These are phyloP conservation scores for Zalophus californianus DNA, from an alignment of 2,797 vertebrate species.

Conservation along the genomic window DNA sequence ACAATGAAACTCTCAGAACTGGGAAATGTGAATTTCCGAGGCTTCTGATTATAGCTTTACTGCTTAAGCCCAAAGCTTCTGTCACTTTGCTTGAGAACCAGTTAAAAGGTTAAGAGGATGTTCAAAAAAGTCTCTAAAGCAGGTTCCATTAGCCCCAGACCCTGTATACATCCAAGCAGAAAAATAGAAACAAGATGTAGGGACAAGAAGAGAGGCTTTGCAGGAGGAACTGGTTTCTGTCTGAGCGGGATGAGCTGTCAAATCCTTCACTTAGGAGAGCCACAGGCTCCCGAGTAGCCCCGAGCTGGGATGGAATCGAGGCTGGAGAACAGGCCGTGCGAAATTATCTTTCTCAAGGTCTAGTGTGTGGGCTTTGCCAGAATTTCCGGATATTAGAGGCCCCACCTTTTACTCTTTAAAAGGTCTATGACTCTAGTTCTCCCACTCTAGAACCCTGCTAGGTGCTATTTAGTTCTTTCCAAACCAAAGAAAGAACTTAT, in stretches of 20 bases:
- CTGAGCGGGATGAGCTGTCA: neutral
- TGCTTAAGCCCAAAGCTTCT: neutral
- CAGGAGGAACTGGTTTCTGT: neutral
- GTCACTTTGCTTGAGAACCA: conserved; percentile 26
- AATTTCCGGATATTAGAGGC: neutral
- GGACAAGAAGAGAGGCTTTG: neutral
- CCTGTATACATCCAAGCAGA: neutral
- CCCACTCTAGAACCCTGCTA: neutral
- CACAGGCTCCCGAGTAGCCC: neutral
- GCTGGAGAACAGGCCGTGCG: neutral
- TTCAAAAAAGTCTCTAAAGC: neutral
- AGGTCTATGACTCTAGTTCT: neutral
- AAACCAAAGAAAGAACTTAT: neutral
- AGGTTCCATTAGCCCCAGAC: neutral
- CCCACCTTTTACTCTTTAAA: neutral
- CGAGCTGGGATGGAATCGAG: neutral
- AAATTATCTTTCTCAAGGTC: neutral
- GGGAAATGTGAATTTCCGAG: neutral
- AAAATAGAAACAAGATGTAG: neutral
- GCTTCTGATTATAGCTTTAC: neutral
- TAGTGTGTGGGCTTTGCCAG: neutral
- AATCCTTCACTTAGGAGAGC: neutral
- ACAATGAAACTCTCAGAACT: neutral
- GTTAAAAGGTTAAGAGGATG: conserved; percentile 54
- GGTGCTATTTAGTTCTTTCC: neutral